These are phyloP conservation scores for Phortica magna DNA, from an alignment of 2,888 invertebrate genomes.

Conservation along the genomic window DNA sequence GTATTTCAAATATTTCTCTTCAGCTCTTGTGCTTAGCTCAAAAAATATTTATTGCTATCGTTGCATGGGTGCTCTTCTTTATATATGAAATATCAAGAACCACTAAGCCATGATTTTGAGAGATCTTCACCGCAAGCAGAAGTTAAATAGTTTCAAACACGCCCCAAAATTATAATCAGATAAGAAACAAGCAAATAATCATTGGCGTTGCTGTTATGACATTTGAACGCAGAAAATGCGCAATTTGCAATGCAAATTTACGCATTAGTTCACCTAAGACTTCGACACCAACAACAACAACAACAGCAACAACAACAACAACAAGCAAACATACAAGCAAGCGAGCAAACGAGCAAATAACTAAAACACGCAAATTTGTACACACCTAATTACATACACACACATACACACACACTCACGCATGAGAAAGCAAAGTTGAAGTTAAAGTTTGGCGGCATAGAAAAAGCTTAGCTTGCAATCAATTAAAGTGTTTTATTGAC, in stretches of 20 bases:
- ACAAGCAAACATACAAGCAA: constrained; percentile 28
- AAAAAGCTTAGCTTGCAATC: constrained; percentile 66
- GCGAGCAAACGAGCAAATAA: background rate
- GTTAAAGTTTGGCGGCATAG: constrained; percentile 33
- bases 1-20: no score
- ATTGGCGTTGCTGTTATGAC: background rate
- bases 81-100: no score
- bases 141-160: constrained; percentile 67
- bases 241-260: constrained; percentile 70
- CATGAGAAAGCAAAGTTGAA: background rate
- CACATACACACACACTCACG: background rate
- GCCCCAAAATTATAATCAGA: no score
- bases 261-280: constrained; percentile 62
- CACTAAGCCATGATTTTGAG: no score
- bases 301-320: constrained; percentile 29
- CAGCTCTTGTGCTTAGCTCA: no score
- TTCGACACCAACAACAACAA: constrained; percentile 36
- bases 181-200: no score
- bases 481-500: constrained; percentile 69
- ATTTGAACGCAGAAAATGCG: constrained; percentile 60
- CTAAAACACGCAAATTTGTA: background rate
- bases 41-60: no score
- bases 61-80: no score
- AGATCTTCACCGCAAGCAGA: constrained; percentile 37
- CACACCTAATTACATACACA: background rate